phyloP scores from a whole-genome alignment of 2,113 vertebrate genomes.

The Oryctolagus cuniculus region mOryCun1.1 NC_091453.1:88103001-88103500 shows the following conservation, averaged over 20 bases:
- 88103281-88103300: slow-evolving; percentile 17
- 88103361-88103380: slow-evolving; percentile 13
- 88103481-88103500: no score
- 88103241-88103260: background rate
- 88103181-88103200: background rate
- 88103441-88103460: no score
- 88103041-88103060: background rate
- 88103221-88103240: background rate
- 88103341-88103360: background rate
- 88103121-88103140: background rate
- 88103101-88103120: background rate
- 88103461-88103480: no score
- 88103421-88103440: background rate
- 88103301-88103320: background rate
- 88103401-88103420: background rate
- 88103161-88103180: slow-evolving; percentile 11
- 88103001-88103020: background rate
- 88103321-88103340: background rate
- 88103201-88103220: slow-evolving; percentile 9
- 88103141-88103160: background rate
- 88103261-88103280: slow-evolving; percentile 14
- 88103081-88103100: background rate
- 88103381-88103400: background rate
- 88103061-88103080: background rate
- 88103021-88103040: background rate